Percentiles rank a stretch among this genome's conserved stretches.
phyloP scores from a whole-genome alignment of 2,797 vertebrate species.

The Sparus aurata region DNA sequence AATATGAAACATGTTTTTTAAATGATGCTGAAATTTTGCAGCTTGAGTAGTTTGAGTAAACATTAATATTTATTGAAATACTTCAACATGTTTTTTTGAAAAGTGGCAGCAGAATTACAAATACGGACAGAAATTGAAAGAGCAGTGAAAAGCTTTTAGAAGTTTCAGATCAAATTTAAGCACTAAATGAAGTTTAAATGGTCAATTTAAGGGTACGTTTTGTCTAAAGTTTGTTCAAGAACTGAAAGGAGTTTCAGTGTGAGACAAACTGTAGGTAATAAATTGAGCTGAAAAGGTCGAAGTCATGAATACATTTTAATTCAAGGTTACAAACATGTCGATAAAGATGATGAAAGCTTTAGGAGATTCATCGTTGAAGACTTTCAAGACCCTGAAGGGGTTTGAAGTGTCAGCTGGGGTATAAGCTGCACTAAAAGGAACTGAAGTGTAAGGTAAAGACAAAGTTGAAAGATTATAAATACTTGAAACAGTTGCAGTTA shows the following conservation, averaged over 20 bases:
- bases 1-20: background rate
- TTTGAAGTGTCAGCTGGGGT: background rate
- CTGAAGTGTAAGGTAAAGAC: background rate
- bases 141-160: background rate
- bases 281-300: too few species aligned
- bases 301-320: too few species aligned
- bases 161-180: background rate
- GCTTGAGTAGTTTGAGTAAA: background rate
- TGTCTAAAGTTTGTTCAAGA: background rate
- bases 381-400: background rate
- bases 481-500: background rate
- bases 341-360: background rate
- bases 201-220: background rate
- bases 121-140: background rate
- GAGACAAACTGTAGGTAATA: background rate
- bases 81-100: background rate
- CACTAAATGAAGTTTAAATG: too few species aligned
- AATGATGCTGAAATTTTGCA: background rate
- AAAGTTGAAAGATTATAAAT: background rate
- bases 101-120: background rate
- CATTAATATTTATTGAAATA: background rate
- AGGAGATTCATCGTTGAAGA: background rate
- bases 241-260: slow-evolving; percentile 1
- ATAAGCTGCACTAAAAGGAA: background rate
- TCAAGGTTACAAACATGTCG: background rate